A percentile compares a stretch with the other conserved stretches of the same genome.
These are phyloP conservation scores for Candoia aspera DNA, from an alignment of 2,113 vertebrate species.

Conservation along the genomic window DNA sequence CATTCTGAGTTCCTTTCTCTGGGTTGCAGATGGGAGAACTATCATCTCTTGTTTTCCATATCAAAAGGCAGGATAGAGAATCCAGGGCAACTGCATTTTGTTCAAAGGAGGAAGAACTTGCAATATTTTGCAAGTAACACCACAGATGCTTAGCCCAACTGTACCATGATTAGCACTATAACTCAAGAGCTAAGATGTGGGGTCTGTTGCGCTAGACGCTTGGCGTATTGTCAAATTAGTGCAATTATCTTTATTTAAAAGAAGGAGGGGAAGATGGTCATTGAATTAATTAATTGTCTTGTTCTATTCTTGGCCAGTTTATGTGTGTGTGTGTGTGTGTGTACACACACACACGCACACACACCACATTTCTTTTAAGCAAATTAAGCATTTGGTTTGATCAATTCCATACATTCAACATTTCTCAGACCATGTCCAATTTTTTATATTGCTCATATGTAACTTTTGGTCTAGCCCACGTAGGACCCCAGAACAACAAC, in stretches of 20 bases:
- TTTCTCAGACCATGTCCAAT: neutral
- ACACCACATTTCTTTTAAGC: neutral
- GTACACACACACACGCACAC: neutral
- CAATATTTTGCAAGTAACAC: conserved; percentile 9
- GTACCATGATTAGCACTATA: neutral
- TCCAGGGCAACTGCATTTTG: neutral
- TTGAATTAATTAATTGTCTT: neutral
- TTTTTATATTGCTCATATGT: neutral
- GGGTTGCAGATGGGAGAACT: neutral
- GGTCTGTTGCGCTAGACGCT: conserved; percentile 25
- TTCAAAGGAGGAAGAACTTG: neutral
- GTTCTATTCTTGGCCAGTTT: neutral
- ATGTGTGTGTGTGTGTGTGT: neutral
- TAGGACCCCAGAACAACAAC: neutral
- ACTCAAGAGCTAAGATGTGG: neutral
- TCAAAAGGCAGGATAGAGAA: neutral
- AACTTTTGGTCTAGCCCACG: neutral
- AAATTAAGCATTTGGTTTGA: neutral
- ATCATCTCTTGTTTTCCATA: neutral
- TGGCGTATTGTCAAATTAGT: conserved; percentile 12
- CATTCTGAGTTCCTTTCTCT: neutral
- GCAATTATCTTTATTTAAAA: neutral
- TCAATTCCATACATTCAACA: neutral
- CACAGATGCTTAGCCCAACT: conserved; percentile 28
- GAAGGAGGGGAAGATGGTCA: neutral